These are phyloP conservation scores for Paedocypris micromegethes DNA, from an alignment of 2,797 vertebrate species.

Conservation along the genomic window DNA sequence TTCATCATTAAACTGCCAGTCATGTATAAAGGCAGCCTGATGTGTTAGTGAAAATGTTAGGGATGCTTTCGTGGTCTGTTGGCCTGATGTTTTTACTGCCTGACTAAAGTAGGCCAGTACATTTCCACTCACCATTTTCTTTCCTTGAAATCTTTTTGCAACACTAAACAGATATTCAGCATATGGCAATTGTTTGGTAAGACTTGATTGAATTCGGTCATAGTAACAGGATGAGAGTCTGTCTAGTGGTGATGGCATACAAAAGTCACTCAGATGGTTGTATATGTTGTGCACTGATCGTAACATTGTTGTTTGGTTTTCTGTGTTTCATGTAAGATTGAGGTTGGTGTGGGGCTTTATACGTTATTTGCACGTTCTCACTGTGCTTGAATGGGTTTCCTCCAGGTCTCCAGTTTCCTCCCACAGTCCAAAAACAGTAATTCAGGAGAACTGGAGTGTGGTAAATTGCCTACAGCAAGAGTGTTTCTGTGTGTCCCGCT, in stretches of 20 bases:
- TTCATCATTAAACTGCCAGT: conserved; percentile 11
- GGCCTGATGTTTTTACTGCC: conserved; percentile 28
- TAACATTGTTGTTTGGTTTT: conserved; percentile 19
- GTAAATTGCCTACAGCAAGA: no score
- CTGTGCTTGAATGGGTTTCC: no score
- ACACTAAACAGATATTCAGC: background rate
- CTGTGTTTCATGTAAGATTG: conserved; percentile 27
- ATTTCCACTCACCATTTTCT: conserved; percentile 30
- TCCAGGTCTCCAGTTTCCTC: no score
- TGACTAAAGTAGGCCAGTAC: conserved; percentile 34
- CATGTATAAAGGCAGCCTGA: conserved; percentile 12
- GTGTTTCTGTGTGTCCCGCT: no score
- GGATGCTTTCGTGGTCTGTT: conserved; percentile 29
- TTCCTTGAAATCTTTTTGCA: background rate
- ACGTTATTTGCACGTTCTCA: no score
- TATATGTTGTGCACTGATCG: background rate
- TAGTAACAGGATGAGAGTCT: conserved; percentile 4
- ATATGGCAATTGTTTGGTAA: conserved; percentile 20
- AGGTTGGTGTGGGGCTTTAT: background rate
- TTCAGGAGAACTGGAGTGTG: no score
- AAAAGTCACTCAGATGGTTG: background rate
- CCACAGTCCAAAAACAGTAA: no score
- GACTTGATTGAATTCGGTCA: conserved; percentile 6
- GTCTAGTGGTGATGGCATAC: conserved; percentile 1
- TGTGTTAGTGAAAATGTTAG: conserved; percentile 12